Percentiles rank a stretch among this genome's conserved stretches.
Conservation (phyloP, 2,113 vertebrate genomes). For the Smithornis capensis region DNA sequence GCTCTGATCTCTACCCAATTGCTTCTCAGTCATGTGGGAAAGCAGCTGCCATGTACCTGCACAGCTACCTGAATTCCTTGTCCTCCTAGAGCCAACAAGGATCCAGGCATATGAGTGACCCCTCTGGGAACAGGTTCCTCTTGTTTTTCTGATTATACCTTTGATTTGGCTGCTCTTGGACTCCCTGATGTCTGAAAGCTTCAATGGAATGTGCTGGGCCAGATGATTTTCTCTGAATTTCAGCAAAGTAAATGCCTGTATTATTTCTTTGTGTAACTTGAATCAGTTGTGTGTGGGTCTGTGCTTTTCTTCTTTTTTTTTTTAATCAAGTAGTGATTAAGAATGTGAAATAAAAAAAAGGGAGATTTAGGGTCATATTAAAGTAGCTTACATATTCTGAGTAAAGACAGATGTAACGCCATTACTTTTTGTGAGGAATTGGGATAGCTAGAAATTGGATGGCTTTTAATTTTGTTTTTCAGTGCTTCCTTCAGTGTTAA, state of each 20-base stretch:
- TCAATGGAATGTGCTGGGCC: neutral
- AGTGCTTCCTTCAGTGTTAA: constrained; percentile 32
- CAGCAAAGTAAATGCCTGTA: neutral
- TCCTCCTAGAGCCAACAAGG: rapidly evolving
- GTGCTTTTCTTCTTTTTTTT: neutral
- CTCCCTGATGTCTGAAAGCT: neutral
- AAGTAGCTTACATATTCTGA: constrained; percentile 23
- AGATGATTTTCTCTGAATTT: neutral
- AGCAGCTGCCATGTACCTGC: neutral
- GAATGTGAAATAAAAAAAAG: neutral
- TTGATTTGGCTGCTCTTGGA: neutral
- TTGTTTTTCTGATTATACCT: neutral
- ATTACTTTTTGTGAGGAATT: constrained; percentile 11
- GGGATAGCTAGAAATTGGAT: constrained; percentile 18
- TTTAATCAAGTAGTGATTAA: neutral
- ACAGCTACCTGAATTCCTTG: neutral
- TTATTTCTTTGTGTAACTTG: neutral
- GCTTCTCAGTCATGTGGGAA: neutral
- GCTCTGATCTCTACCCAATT: neutral
- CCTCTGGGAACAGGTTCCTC: neutral
- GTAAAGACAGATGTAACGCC: constrained; percentile 7
- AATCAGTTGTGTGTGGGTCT: neutral
- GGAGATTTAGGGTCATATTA: neutral
- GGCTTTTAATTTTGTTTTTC: constrained; percentile 60
- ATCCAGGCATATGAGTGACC: rapidly evolving